These are phyloP conservation scores for Cerceris rybyensis DNA, from an alignment of 2,888 invertebrate genomes.

Conservation along the genomic window DNA sequence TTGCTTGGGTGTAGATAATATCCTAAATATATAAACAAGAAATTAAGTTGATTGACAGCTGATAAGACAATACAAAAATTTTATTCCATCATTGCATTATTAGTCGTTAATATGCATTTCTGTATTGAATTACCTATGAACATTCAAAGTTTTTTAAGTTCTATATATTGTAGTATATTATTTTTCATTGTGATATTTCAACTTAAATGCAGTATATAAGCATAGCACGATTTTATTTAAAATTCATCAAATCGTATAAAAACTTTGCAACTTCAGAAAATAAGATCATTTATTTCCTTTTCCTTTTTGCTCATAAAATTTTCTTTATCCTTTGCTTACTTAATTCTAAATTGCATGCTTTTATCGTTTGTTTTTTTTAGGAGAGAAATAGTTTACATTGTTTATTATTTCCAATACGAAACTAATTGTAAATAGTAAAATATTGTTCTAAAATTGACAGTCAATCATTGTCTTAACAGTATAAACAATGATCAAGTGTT, in stretches of 20 bases:
- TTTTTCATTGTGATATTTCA: conserved; percentile 12
- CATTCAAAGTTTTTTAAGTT: conserved; percentile 13
- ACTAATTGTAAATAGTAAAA: conserved; percentile 15
- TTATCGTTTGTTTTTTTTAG: background rate
- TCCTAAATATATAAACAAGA: conserved; percentile 6
- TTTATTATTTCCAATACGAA: conserved; percentile 2
- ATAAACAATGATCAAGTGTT: background rate
- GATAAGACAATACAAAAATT: conserved; percentile 50
- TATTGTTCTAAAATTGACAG: conserved; percentile 15
- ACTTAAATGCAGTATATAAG: conserved; percentile 12
- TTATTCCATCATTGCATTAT: conserved; percentile 47
- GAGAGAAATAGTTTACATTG: conserved; percentile 10
- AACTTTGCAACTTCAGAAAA: background rate
- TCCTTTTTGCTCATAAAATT: background rate
- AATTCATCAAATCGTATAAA: conserved; percentile 19
- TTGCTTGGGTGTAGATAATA: too few species aligned
- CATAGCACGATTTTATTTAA: conserved; percentile 17
- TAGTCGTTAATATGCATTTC: conserved; percentile 10
- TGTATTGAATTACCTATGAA: conserved; percentile 8
- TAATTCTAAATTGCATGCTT: conserved; percentile 1
- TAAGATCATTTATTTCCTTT: conserved; percentile 13
- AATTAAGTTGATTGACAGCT: background rate
- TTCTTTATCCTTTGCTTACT: background rate
- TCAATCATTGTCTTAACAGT: conserved; percentile 2
- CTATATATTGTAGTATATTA: conserved; percentile 6